Evolutionary conservation across 2,888 invertebrate species (phyloP), one percentile per base, ranked within the genome.

Genomic region (Apocheima hispidaria): DNA sequence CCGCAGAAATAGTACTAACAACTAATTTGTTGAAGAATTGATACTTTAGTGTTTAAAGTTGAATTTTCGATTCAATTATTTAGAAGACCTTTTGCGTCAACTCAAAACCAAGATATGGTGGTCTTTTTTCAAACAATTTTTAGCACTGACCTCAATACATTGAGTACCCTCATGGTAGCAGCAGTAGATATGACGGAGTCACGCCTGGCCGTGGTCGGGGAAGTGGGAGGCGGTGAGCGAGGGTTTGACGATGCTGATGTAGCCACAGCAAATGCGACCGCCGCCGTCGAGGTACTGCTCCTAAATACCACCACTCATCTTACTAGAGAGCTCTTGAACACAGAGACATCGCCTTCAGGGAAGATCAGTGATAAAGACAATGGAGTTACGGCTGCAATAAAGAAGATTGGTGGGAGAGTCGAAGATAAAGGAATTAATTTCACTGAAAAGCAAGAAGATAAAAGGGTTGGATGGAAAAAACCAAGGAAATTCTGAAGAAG

Each of bases 111-210:
- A n/a, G n/a, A n/a, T n/a, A n/a, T n/a, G n/a, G n/a, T n/a, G n/a
- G n/a, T n/a, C n/a, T n/a, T n/a, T n/a, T n/a, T n/a, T n/a, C n/a
- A n/a, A n/a, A n/a, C n/a, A 2, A 6, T 35, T 36, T 36, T n/a
- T 36, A 14, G 14, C 14, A 14, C 14, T 35, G 35, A 94, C 94
- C 94, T 94, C 46, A 98, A 92, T 1, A 98, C 98, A 83, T 97
- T 98, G 0, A 98, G 93, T 0, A 98, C 98, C 63, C 98, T 89
- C 98, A 98, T 98, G 0, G 98, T 98, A 56, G 98, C 98, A n/a
- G 98, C 98, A 4, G 97, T 97, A 41, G 97, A 97, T 82, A 98
- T 97, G 41, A 97, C 96, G 7, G 96, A 96, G 76, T 97, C 96
- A 66, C 90, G 75, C 58, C 91, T 76, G 0, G 84, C 79, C 6